Conservation (phyloP, 2,888 invertebrate genomes). For the Mythimna lalbum region DNA sequence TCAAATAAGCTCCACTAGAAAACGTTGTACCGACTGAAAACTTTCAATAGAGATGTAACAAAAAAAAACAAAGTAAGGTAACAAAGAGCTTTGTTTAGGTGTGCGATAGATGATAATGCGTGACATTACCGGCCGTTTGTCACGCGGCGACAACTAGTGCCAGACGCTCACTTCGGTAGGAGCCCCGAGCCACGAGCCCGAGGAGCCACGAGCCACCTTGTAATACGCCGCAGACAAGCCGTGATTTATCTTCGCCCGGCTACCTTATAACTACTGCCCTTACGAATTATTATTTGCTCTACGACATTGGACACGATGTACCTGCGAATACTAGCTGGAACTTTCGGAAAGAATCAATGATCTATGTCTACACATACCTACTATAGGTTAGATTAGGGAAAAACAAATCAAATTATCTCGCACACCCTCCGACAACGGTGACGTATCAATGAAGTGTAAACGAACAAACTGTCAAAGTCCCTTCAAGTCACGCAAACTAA, state of each 20-base stretch:
- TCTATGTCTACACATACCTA: background rate
- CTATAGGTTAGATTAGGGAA: slow-evolving; percentile 2
- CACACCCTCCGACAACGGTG: slow-evolving; percentile 13
- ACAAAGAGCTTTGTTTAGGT: slow-evolving; percentile 40
- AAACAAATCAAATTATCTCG: slow-evolving; percentile 36
- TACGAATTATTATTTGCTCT: slow-evolving; percentile 62
- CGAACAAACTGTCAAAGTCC: slow-evolving; percentile 51
- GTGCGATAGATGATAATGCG: slow-evolving; percentile 57
- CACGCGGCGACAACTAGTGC: slow-evolving; percentile 53
- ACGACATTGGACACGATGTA: slow-evolving; percentile 42
- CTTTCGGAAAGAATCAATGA: slow-evolving; percentile 24
- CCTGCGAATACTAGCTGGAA: background rate
- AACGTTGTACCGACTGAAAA: background rate
- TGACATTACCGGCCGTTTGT: slow-evolving; percentile 53
- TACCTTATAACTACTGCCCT: slow-evolving; percentile 58
- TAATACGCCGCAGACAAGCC: slow-evolving; percentile 44
- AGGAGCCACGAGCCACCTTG: slow-evolving; percentile 34
- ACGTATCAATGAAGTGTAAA: slow-evolving; percentile 43
- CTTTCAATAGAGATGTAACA: slow-evolving; percentile 25
- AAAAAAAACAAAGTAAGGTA: slow-evolving; percentile 11
- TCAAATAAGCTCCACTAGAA: background rate
- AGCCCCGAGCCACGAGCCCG: slow-evolving; percentile 20
- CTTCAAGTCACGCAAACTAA: slow-evolving; percentile 58
- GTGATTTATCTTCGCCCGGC: slow-evolving; percentile 61
- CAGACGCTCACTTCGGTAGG: slow-evolving; percentile 35